A percentile compares a stretch with the other conserved stretches of the same genome.
Conservation (phyloP, 1,140 invertebrate species). For the Eubasilissa regina region DNA sequence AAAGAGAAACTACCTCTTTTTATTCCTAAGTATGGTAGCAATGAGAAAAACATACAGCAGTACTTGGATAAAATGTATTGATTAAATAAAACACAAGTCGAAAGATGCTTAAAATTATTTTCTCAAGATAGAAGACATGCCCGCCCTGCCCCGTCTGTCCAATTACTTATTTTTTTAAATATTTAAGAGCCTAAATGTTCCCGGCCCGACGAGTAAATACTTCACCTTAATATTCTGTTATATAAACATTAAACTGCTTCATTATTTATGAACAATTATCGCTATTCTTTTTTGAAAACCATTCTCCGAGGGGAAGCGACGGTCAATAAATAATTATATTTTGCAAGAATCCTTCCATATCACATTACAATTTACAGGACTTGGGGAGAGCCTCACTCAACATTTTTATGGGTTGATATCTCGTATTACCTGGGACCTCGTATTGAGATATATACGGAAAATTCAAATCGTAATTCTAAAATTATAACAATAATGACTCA, state of each 20-base stretch:
- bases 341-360: slow-evolving; percentile 1
- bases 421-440: too few relatives aligned
- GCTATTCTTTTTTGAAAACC: slow-evolving; percentile 50
- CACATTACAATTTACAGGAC: not conserved
- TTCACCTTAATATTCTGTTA: slow-evolving; percentile 46
- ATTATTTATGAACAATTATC: slow-evolving; percentile 56
- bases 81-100: too few relatives aligned
- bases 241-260: slow-evolving; percentile 50
- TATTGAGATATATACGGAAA: not conserved
- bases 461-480: too few relatives aligned
- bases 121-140: too few relatives aligned
- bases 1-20: too few relatives aligned
- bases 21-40: too few relatives aligned
- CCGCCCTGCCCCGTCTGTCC: not conserved
- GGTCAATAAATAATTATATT: slow-evolving; percentile 14
- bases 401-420: too few relatives aligned
- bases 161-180: slow-evolving; percentile 29
- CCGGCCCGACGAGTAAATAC: slow-evolving; percentile 28
- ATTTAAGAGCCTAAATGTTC: not conserved
- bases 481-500: too few relatives aligned
- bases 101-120: too few relatives aligned
- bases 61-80: too few relatives aligned
- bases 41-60: too few relatives aligned
- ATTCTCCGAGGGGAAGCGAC: slow-evolving; percentile 24
- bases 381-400: too few relatives aligned